A percentile compares a stretch with the other conserved stretches of the same genome.
Evolutionary conservation across 2,888 invertebrate genomes (phyloP).

Genomic region (Eubasilissa splendida): DNA sequence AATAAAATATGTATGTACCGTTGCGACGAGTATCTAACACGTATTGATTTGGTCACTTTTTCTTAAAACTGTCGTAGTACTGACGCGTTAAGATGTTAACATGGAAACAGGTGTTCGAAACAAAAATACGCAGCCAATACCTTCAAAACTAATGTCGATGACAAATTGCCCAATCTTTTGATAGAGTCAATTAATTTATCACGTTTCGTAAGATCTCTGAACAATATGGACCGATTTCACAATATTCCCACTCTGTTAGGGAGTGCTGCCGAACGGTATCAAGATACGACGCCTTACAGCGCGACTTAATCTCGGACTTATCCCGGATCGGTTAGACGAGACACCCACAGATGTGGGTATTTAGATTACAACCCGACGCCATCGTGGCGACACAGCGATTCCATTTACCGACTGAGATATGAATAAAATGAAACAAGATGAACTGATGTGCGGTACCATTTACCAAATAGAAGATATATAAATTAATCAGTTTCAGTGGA

Average conservation of each 20-base stretch:
- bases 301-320: conserved; percentile 29
- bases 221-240: conserved; percentile 35
- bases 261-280: conserved; percentile 20
- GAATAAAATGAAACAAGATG: too few relatives aligned
- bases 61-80: too few relatives aligned
- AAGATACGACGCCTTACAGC: conserved; percentile 27
- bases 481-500: too few relatives aligned
- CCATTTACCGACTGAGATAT: too few relatives aligned
- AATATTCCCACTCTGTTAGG: conserved; percentile 11
- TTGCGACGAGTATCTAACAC: too few relatives aligned
- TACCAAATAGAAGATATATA: too few relatives aligned
- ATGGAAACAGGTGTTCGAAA: too few relatives aligned
- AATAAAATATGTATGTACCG: too few relatives aligned
- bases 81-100: too few relatives aligned
- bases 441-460: too few relatives aligned
- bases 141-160: background rate
- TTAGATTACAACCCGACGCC: conserved; percentile 19
- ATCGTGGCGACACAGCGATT: background rate
- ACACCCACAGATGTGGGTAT: conserved; percentile 7
- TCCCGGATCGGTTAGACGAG: conserved; percentile 29
- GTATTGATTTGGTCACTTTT: too few relatives aligned
- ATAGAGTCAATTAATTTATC: conserved; percentile 4
- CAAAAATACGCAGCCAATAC: too few relatives aligned
- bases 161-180: conserved; percentile 6
- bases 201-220: conserved; percentile 30